Evolutionary conservation across 2,113 vertebrate species (phyloP).

Genomic region (Dromaius novaehollandiae): DNA sequence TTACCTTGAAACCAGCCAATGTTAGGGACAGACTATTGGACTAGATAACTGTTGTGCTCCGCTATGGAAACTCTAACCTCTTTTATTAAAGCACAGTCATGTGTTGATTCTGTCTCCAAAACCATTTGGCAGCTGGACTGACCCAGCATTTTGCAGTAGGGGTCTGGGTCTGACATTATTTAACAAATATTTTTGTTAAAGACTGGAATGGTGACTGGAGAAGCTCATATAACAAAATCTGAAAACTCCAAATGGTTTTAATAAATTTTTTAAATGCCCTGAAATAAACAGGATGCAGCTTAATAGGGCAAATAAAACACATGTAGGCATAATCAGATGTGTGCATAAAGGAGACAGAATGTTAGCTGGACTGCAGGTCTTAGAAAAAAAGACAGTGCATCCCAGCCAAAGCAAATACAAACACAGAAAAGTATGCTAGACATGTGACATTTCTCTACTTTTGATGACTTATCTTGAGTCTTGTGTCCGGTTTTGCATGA

Average conservation of each 20-base stretch:
- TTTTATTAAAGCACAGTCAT: neutral
- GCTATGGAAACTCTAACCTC: neutral
- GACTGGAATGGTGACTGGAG: neutral
- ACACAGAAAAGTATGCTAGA: neutral
- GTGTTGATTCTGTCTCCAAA: neutral
- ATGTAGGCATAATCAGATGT: neutral
- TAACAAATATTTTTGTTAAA: slow-evolving; percentile 14
- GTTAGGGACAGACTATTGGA: neutral
- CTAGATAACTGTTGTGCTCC: neutral
- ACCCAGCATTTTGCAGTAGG: neutral
- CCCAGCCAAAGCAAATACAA: neutral
- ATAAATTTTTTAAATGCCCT: neutral
- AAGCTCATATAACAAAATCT: neutral
- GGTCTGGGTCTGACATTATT: neutral
- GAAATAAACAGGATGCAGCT: slow-evolving; percentile 1
- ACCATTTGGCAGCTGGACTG: neutral
- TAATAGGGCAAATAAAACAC: neutral
- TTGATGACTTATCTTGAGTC: neutral
- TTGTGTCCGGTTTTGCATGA: neutral
- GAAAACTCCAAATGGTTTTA: neutral
- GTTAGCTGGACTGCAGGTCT: neutral
- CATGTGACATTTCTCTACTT: neutral
- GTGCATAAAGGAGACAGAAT: neutral
- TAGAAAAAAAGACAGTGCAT: neutral
- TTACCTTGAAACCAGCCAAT: neutral